These are phyloP conservation scores for Dilophus febrilis DNA, from an alignment of 2,888 invertebrate genomes.

Conservation along the genomic window DNA sequence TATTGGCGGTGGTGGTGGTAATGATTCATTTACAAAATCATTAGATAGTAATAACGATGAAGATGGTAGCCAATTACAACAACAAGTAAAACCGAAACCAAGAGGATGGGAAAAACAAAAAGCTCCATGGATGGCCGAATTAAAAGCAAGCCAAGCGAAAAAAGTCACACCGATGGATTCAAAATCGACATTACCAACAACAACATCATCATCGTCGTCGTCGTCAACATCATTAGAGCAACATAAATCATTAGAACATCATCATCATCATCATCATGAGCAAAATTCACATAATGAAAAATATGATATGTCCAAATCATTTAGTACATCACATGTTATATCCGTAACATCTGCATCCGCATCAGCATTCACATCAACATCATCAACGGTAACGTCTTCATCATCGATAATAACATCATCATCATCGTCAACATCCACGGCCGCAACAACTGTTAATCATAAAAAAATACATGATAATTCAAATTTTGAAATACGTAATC, in stretches of 20 bases:
- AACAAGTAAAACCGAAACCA: slow-evolving; percentile 43
- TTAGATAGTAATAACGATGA: slow-evolving; percentile 16
- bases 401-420: neutral
- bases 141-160: slow-evolving; percentile 52
- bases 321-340: slow-evolving; percentile 7
- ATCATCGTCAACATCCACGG: neutral
- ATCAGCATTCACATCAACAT: neutral
- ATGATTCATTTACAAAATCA: slow-evolving; percentile 11
- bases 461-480: slow-evolving; percentile 1
- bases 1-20: slow-evolving; percentile 21
- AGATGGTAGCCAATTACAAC: too few species aligned
- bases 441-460: neutral
- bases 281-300: slow-evolving; percentile 1
- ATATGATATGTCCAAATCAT: slow-evolving; percentile 9
- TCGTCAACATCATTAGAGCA: too few species aligned
- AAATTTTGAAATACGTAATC: slow-evolving; percentile 6
- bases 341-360: neutral
- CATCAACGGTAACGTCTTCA: too few species aligned
- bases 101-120: slow-evolving; percentile 56
- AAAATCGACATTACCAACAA: slow-evolving; percentile 9
- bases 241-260: too few species aligned
- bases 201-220: neutral
- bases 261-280: too few species aligned
- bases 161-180: slow-evolving; percentile 26
- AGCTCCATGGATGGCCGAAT: slow-evolving; percentile 67